Conservation (phyloP, 2,113 vertebrate genomes). For the Oryzias woworae region DNA sequence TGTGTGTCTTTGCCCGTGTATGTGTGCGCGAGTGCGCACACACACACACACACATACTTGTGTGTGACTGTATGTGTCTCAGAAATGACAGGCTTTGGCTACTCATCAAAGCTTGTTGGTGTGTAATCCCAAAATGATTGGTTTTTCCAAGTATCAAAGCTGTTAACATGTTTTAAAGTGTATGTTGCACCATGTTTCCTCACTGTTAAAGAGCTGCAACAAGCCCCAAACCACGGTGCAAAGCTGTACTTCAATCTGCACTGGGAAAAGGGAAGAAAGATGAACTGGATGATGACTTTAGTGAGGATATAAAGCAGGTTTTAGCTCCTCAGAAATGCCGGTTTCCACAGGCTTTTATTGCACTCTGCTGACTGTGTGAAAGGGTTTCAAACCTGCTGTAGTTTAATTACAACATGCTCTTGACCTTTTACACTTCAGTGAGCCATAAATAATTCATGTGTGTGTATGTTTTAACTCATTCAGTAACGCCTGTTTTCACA, state of each 20-base stretch:
- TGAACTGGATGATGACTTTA: too few species aligned
- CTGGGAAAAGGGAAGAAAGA: not conserved
- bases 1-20: too few species aligned
- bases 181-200: slow-evolving; percentile 55
- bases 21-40: too few species aligned
- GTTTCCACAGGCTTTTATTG: too few species aligned
- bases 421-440: slow-evolving; percentile 26
- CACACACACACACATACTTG: too few species aligned
- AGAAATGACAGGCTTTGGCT: slow-evolving; percentile 69
- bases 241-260: not conserved
- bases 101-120: slow-evolving; percentile 60
- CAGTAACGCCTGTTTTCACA: slow-evolving; percentile 95
- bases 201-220: slow-evolving; percentile 14
- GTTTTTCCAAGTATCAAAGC: slow-evolving; percentile 75
- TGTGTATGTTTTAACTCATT: slow-evolving; percentile 79
- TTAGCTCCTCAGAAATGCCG: too few species aligned
- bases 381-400: slow-evolving; percentile 12
- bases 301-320: too few species aligned
- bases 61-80: not conserved
- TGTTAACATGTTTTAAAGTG: slow-evolving; percentile 73
- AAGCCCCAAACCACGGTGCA: slow-evolving; percentile 12
- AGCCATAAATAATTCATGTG: slow-evolving; percentile 70
- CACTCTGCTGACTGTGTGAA: too few species aligned
- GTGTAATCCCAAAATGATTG: slow-evolving; percentile 74
- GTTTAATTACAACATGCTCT: slow-evolving; percentile 29